Evolutionary conservation across 2,113 vertebrate species (phyloP).

Genomic region (Diphyllodes magnificus): DNA sequence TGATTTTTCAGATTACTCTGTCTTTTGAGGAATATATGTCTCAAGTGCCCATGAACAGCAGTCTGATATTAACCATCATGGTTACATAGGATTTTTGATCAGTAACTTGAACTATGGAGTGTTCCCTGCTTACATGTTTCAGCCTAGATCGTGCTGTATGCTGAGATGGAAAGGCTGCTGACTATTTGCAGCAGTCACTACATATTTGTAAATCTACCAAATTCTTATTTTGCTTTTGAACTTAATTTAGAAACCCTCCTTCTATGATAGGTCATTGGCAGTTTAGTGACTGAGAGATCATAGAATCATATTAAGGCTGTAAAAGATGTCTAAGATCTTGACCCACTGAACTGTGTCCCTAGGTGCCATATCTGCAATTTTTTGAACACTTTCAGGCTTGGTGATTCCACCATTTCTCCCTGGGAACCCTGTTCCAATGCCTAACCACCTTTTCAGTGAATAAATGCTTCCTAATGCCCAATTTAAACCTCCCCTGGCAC

Average conservation of each 20-base stretch:
- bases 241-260: background rate
- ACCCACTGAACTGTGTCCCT: background rate
- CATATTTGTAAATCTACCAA: background rate
- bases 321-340: background rate
- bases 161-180: background rate
- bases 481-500: background rate
- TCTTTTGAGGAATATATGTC: background rate
- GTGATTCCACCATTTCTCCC: background rate
- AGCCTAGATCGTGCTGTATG: background rate
- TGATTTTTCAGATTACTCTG: background rate
- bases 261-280: background rate
- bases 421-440: background rate
- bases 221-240: background rate
- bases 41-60: background rate
- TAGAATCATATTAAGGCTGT: background rate
- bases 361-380: background rate
- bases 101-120: background rate
- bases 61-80: background rate
- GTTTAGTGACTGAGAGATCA: background rate
- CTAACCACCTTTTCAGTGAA: background rate
- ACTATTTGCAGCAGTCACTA: background rate
- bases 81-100: background rate
- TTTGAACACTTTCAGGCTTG: background rate
- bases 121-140: rapidly evolving
- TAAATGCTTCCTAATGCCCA: background rate